A percentile compares a stretch with the other conserved stretches of the same genome.
phyloP scores from a whole-genome alignment of 2,797 vertebrate genomes.

The Alcedo atthis region DNA sequence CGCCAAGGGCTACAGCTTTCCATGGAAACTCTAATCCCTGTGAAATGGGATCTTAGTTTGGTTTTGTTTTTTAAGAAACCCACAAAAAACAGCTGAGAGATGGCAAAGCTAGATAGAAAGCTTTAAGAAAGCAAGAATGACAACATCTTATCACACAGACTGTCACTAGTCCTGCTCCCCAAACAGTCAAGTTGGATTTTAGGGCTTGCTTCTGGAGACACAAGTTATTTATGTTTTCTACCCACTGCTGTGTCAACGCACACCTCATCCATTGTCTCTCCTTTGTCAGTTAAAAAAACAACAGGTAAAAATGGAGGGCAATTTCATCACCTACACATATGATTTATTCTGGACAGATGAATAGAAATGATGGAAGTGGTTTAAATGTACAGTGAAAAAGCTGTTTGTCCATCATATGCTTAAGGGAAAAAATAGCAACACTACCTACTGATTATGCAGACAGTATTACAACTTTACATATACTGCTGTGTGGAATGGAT shows the following conservation, averaged over 20 bases:
- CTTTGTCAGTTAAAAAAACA: slow-evolving; percentile 15
- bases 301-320: slow-evolving; percentile 15
- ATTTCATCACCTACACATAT: slow-evolving; percentile 49
- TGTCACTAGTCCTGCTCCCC: neutral
- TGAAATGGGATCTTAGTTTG: slow-evolving; percentile 25
- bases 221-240: slow-evolving; percentile 37
- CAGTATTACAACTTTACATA: slow-evolving; percentile 18
- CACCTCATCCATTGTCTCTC: neutral
- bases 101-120: neutral
- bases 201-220: slow-evolving; percentile 12
- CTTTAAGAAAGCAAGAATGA: neutral
- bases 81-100: slow-evolving; percentile 8
- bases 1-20: slow-evolving; percentile 36
- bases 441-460: slow-evolving; percentile 39
- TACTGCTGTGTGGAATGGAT: neutral
- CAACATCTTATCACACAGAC: neutral
- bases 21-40: slow-evolving; percentile 63
- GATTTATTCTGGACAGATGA: slow-evolving; percentile 32
- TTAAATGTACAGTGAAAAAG: slow-evolving; percentile 40
- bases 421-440: slow-evolving; percentile 40
- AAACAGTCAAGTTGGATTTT: neutral
- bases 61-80: slow-evolving; percentile 42
- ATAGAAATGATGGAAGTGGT: neutral
- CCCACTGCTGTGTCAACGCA: neutral
- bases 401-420: slow-evolving; percentile 38